phyloP scores from a whole-genome alignment of 2,113 vertebrate genomes.

The Opisthocomus hoazin region DNA sequence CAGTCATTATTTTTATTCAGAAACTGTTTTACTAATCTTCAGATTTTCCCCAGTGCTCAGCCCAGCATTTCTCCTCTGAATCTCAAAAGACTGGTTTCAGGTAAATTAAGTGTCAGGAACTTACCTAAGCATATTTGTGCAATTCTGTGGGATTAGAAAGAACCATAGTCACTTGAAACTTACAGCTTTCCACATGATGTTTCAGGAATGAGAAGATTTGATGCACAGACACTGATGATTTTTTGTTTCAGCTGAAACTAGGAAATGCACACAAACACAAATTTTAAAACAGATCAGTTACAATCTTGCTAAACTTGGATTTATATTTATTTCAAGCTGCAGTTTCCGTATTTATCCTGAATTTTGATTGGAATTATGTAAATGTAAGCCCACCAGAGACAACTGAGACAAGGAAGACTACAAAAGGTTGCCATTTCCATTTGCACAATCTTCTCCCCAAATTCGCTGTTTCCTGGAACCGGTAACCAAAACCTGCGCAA shows the following conservation, averaged over 20 bases:
- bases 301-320: conserved; percentile 19
- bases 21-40: background rate
- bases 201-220: background rate
- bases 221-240: background rate
- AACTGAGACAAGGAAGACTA: background rate
- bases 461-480: conserved; percentile 29
- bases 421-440: background rate
- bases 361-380: background rate
- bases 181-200: background rate
- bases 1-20: background rate
- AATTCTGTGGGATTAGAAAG: background rate
- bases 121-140: background rate
- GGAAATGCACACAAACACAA: conserved; percentile 11
- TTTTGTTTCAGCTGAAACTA: conserved; percentile 44
- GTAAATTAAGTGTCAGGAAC: background rate
- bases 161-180: background rate
- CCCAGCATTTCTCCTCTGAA: background rate
- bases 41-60: background rate
- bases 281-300: conserved; percentile 37
- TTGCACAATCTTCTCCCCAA: background rate
- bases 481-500: background rate
- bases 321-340: background rate
- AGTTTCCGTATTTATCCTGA: background rate
- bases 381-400: background rate
- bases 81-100: background rate